Conservation (phyloP, 2,113 vertebrate genomes). For the Pterocles gutturalis region DNA sequence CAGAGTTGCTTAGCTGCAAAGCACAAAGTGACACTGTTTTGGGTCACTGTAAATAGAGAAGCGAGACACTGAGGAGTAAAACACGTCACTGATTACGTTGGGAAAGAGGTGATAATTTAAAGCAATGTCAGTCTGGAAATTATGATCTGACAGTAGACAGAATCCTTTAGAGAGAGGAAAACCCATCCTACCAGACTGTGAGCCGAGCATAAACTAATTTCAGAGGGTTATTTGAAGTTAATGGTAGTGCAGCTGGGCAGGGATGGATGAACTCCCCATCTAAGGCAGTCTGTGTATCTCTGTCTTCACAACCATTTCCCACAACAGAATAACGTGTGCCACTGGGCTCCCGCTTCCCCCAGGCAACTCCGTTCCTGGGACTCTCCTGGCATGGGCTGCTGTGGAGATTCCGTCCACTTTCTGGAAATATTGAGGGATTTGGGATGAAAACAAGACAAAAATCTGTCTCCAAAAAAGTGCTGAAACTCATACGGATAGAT, state of each 20-base stretch:
- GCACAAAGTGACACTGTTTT: neutral
- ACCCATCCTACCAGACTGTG: neutral
- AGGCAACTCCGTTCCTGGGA: accelerated
- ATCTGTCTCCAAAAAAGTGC: neutral
- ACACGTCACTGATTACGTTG: neutral
- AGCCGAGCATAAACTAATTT: neutral
- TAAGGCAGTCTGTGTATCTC: neutral
- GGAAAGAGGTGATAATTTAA: neutral
- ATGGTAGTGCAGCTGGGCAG: neutral
- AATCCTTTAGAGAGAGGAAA: neutral
- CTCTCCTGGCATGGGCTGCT: neutral
- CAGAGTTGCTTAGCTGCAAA: neutral
- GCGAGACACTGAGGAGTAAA: neutral
- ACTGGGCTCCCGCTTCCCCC: accelerated
- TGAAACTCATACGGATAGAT: neutral
- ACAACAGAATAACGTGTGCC: accelerated
- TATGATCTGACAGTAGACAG: neutral
- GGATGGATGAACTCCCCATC: neutral
- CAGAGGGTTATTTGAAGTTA: neutral
- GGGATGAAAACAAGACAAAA: neutral
- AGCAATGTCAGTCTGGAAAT: neutral
- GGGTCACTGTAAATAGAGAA: neutral
- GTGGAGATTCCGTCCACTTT: neutral
- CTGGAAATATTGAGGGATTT: neutral
- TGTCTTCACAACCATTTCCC: neutral